Conservation (phyloP, 2,888 invertebrate genomes). For the Xestia xanthographa region DNA sequence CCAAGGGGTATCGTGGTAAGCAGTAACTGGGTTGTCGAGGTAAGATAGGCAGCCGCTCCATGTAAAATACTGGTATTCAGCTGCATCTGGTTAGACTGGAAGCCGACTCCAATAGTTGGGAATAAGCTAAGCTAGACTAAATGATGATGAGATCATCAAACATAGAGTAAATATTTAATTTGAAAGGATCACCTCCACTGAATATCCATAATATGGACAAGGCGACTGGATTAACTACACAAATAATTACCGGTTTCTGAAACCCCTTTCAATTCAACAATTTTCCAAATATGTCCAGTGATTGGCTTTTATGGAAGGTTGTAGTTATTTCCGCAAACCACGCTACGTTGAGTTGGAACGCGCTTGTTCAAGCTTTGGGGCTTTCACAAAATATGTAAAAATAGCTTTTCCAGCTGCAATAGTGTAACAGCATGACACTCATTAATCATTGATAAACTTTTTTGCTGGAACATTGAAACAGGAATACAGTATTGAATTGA, state of each 20-base stretch:
- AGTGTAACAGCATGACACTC: not conserved
- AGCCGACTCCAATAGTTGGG: not conserved
- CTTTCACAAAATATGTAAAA: not conserved
- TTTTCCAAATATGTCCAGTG: not conserved
- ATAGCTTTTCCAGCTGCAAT: not conserved
- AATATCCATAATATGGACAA: not conserved
- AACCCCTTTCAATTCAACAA: not conserved
- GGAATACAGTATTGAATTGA: no score
- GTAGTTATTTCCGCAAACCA: slow-evolving; percentile 1
- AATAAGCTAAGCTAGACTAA: not conserved
- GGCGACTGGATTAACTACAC: slow-evolving; percentile 1
- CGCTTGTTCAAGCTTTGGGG: not conserved
- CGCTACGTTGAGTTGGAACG: not conserved
- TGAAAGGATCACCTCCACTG: not conserved
- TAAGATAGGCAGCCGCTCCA: not conserved
- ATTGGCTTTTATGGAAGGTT: not conserved
- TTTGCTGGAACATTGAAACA: not conserved
- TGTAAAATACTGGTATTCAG: not conserved
- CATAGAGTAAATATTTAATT: not conserved
- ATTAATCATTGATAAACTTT: not conserved
- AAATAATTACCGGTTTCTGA: slow-evolving; percentile 3
- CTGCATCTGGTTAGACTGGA: not conserved
- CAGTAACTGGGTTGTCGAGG: not conserved
- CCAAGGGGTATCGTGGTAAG: not conserved
- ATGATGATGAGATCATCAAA: not conserved